These are phyloP conservation scores for Heliconius ethilla DNA, from an alignment of 2,888 invertebrate species.

Conservation along the genomic window DNA sequence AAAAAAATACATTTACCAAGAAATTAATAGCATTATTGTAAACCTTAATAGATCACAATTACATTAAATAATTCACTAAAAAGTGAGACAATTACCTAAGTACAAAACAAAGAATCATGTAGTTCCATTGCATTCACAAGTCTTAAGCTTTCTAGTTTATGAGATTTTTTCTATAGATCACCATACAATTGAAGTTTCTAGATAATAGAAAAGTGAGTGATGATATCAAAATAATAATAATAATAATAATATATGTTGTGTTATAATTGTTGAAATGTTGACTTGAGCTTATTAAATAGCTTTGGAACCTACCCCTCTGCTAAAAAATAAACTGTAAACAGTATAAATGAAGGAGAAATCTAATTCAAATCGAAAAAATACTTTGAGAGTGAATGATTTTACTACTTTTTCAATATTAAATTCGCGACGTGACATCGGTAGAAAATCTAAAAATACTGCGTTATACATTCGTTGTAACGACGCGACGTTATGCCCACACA, in stretches of 20 bases:
- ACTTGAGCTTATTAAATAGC: neutral
- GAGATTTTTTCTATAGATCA: neutral
- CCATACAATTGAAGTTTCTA: neutral
- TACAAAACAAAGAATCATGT: neutral
- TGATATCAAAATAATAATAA: neutral
- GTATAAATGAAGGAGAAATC: neutral
- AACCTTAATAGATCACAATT: neutral
- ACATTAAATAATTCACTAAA: neutral
- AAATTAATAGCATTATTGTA: neutral
- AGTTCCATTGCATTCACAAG: no score
- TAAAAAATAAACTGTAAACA: neutral
- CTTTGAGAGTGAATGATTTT: conserved; percentile 1
- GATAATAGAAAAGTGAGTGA: neutral
- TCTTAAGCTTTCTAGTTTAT: conserved; percentile 6
- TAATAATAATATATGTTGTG: no score
- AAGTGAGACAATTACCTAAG: neutral
- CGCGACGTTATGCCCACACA: conserved; percentile 27
- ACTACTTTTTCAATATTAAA: neutral
- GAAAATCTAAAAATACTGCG: conserved; percentile 9
- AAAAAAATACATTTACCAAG: neutral
- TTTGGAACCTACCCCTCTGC: no score
- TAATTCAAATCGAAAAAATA: neutral
- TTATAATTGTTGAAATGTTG: no score
- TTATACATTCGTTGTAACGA: conserved; percentile 25
- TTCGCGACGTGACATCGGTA: conserved; percentile 7